A percentile compares a stretch with the other conserved stretches of the same genome.
These are phyloP conservation scores for Tetraodon nigroviridis DNA, from an alignment of 2,113 vertebrate species.

Conservation along the genomic window DNA sequence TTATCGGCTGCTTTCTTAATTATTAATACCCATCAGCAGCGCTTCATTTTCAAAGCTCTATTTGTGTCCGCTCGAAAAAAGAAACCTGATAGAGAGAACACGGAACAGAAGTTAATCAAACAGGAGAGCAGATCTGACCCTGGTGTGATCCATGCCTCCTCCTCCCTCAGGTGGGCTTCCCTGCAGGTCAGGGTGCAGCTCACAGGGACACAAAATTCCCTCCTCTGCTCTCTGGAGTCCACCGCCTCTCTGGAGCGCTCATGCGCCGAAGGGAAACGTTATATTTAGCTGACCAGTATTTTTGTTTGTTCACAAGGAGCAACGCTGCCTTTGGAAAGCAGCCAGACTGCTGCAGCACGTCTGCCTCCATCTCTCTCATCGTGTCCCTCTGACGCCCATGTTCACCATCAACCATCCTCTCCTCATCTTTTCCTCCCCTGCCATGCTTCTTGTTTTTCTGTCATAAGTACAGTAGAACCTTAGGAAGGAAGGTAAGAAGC, in stretches of 20 bases:
- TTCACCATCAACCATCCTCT: background rate
- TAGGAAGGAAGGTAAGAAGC: conserved; percentile 5
- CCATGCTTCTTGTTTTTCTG: conserved; percentile 4
- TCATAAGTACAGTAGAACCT: conserved; percentile 34
- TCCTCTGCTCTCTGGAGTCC: background rate
- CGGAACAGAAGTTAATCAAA: conserved; percentile 19
- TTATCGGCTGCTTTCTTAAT: conserved; percentile 55
- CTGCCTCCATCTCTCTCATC: conserved; percentile 29
- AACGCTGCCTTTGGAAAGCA: conserved; percentile 63
- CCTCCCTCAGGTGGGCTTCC: conserved; percentile 46
- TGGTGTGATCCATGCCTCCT: conserved; percentile 25
- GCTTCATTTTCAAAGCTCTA: conserved; percentile 45
- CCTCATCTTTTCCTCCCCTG: background rate
- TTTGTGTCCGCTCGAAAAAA: conserved; percentile 33
- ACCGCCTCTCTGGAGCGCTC: conserved; percentile 32
- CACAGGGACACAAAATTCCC: conserved; percentile 2
- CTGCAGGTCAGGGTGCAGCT: conserved; percentile 30
- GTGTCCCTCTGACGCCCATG: conserved; percentile 13
- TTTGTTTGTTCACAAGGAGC: conserved; percentile 70
- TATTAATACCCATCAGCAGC: conserved; percentile 56
- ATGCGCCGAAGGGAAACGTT: conserved; percentile 58
- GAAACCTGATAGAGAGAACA: conserved; percentile 4
- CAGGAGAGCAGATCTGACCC: conserved; percentile 37
- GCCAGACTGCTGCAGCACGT: conserved; percentile 63
- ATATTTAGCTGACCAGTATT: conserved; percentile 73